A percentile compares a stretch with the other conserved stretches of the same genome.
Conservation (phyloP, 1,140 invertebrate genomes). For the Drosophila carrolli region DNA sequence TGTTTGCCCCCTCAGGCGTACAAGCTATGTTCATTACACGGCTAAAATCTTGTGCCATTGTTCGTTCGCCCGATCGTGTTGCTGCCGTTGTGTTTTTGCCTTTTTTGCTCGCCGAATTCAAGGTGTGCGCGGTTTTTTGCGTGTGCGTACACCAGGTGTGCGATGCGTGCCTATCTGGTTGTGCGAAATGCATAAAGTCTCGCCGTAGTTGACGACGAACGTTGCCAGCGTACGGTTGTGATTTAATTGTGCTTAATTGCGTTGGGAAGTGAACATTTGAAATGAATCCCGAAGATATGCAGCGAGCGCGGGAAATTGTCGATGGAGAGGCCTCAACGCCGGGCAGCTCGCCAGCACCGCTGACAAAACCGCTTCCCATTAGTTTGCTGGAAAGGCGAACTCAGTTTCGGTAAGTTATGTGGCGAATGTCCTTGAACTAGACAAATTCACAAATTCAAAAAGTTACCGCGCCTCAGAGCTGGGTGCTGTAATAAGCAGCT, state of each 20-base stretch:
- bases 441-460: not conserved
- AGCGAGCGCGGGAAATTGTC: constrained; percentile 51
- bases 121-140: constrained; percentile 57
- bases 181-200: constrained; percentile 79
- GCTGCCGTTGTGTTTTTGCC: constrained; percentile 57
- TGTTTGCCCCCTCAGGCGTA: constrained; percentile 56
- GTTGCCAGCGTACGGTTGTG: constrained; percentile 64
- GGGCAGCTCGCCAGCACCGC: constrained; percentile 30
- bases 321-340: constrained; percentile 23
- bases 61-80: constrained; percentile 52
- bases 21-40: constrained; percentile 63
- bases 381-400: constrained; percentile 62
- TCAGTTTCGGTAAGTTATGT: constrained; percentile 64
- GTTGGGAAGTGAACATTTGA: constrained; percentile 14
- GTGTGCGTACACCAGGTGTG: constrained; percentile 55
- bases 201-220: constrained; percentile 59
- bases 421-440: constrained; percentile 17
- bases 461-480: not conserved
- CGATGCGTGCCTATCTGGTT: constrained; percentile 74
- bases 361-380: constrained; percentile 36
- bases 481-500: not conserved
- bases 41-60: constrained; percentile 60
- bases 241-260: constrained; percentile 31
- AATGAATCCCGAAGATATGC: constrained; percentile 67
- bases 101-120: constrained; percentile 73